phyloP scores from a whole-genome alignment of 2,888 invertebrate species.

The Athripsodes cinereus region DNA sequence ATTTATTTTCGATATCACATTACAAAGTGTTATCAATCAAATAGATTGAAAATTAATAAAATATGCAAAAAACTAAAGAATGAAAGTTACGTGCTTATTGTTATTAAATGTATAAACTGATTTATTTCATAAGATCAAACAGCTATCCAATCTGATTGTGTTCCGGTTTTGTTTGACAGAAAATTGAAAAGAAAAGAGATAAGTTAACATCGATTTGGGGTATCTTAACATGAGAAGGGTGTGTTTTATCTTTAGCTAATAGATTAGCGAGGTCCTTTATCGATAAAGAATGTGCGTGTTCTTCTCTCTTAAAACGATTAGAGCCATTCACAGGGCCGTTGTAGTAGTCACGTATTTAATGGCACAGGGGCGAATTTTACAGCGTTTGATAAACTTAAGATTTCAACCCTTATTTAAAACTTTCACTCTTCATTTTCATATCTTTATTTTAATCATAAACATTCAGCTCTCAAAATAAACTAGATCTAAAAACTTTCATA shows the following conservation, averaged over 20 bases:
- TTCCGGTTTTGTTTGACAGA: neutral
- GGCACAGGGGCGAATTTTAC: too few relatives aligned
- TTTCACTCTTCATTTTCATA: too few relatives aligned
- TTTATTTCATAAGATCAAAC: neutral
- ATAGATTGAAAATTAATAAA: too few relatives aligned
- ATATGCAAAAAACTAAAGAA: too few relatives aligned
- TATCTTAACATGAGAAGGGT: neutral
- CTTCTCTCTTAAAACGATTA: neutral
- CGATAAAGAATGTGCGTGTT: slow-evolving; percentile 2
- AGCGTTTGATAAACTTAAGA: too few relatives aligned
- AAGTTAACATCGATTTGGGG: neutral
- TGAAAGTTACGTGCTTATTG: too few relatives aligned
- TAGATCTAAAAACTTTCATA: too few relatives aligned
- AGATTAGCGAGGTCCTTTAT: neutral
- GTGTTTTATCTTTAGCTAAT: neutral
- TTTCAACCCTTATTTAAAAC: too few relatives aligned
- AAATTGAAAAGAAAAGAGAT: neutral
- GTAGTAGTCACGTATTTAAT: neutral
- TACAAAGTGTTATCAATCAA: too few relatives aligned
- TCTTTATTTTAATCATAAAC: too few relatives aligned
- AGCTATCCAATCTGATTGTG: neutral
- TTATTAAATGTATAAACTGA: neutral
- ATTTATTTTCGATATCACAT: too few relatives aligned
- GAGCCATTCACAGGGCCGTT: neutral
- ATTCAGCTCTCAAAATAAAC: too few relatives aligned